Evolutionary conservation across 2,113 vertebrate species (phyloP).

Genomic region (Amphiprion percula): DNA sequence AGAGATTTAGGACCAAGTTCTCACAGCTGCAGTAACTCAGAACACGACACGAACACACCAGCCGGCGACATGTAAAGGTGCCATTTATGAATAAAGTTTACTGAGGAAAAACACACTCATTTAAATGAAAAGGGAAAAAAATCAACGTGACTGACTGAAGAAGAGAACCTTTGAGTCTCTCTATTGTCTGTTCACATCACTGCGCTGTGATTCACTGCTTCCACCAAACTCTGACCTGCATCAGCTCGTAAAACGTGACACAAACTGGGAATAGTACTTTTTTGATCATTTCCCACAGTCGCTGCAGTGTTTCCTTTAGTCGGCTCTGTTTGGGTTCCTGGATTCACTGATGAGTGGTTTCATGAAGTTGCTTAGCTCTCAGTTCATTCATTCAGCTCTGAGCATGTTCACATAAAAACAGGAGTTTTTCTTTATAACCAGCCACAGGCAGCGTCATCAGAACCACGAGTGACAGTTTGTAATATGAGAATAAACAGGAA

Average conservation of each 20-base stretch:
- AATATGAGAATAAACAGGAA: background rate
- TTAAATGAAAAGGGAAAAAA: accelerated
- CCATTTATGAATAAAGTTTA: slow-evolving; percentile 9
- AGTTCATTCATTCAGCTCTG: background rate
- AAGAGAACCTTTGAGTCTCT: background rate
- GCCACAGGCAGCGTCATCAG: background rate
- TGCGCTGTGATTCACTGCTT: no score
- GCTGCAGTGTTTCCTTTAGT: background rate
- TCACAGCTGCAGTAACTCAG: background rate
- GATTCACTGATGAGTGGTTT: background rate
- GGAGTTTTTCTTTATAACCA: background rate
- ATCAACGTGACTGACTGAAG: no score
- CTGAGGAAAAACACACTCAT: background rate
- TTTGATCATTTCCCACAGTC: background rate
- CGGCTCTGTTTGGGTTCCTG: background rate
- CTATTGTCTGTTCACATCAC: background rate
- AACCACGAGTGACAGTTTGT: background rate
- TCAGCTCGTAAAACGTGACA: no score
- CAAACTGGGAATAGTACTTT: no score
- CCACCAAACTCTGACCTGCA: background rate
- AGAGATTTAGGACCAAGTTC: slow-evolving; percentile 16
- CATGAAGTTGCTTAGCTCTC: background rate
- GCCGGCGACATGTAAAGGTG: background rate
- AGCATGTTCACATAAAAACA: background rate
- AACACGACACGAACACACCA: background rate